Percentiles rank a stretch among this genome's conserved stretches.
phyloP scores from a whole-genome alignment of 2,113 vertebrate species.

The Solea solea region DNA sequence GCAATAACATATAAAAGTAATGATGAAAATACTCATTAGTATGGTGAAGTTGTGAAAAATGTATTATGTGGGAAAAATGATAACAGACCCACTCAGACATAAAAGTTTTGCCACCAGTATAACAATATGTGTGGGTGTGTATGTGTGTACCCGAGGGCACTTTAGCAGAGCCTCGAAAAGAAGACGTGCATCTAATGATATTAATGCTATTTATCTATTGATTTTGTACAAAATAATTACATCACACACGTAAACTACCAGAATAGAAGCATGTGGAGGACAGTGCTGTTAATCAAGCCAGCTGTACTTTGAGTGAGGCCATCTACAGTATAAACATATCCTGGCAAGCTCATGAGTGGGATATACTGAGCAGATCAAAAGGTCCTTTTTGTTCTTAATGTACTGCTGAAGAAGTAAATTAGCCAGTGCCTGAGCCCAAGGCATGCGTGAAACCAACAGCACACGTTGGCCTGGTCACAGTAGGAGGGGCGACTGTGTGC shows the following conservation, averaged over 20 bases:
- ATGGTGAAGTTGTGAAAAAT: conserved; percentile 12
- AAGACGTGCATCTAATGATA: conserved; percentile 22
- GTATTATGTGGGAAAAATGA: conserved; percentile 1
- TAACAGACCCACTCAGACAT: conserved; percentile 1
- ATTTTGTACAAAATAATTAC: conserved; percentile 45
- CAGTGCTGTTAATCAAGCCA: conserved; percentile 59
- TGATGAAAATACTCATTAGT: too few species aligned
- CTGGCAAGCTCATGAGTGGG: conserved; percentile 72
- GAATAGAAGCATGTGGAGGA: conserved; percentile 54
- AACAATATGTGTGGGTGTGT: conserved; percentile 3
- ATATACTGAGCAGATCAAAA: conserved; percentile 73
- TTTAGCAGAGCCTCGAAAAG: conserved; percentile 11
- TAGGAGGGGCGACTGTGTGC: conserved; percentile 54
- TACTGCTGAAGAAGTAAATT: conserved; percentile 78
- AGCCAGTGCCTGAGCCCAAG: conserved; percentile 78
- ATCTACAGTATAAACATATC: conserved; percentile 66
- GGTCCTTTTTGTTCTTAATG: conserved; percentile 75
- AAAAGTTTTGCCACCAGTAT: conserved; percentile 6
- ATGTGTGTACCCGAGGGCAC: conserved; percentile 17
- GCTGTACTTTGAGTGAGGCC: too few species aligned
- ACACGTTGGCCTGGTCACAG: conserved; percentile 74
- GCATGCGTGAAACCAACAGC: conserved; percentile 80
- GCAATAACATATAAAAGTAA: too few species aligned
- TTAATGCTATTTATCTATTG: conserved; percentile 40
- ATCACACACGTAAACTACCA: conserved; percentile 34